Evolutionary conservation across 2,797 vertebrate species (phyloP), one percentile per base, ranked within the genome.

Genomic region (Ctenochaetus hawaiiensis): DNA sequence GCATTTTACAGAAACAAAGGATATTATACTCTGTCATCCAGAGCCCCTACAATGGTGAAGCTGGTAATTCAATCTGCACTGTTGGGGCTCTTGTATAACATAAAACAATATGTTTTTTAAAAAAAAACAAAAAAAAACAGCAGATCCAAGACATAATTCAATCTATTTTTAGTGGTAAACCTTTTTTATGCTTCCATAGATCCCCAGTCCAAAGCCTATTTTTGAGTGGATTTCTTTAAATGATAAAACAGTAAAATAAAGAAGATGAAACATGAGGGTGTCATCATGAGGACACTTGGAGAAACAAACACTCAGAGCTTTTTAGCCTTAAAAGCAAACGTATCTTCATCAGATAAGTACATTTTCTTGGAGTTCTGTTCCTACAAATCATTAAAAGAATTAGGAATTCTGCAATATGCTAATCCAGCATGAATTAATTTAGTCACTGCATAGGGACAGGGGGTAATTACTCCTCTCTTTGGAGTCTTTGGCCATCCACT

Each of bases 1-100:
- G 84, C 60, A 58, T 79, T 80, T 87, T 72, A 72, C 4, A 2
- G 62, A 87, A 82, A 92, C 88, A 89, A 91, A 87, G 66, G 60
- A 59, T 26, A 13, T 66, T 63, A 67, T 83, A 48, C 41, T 56
- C 77, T 80, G 62, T 72, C 72, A 79, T 67, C 66, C 63, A 51
- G 58, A 76, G 56, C 37, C 60, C 17, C 63, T 41, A 69, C 41
- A 56, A 43, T 48, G 52, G 73, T 47, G 22, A 65, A 77, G 68
- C 57, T 51, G 11, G 76, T 72, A 91, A 87, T 83, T 84, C 72
- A 49, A 83, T 85, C 69, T 78, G 48, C 54, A 44, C 63, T 80
- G 53, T 54, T 67, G 51, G 71, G 66, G 62, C 43, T 77, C 48
- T 71, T 76, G 18, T 61, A 62, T 44, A 67, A 81, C 60, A 59